phyloP scores from a whole-genome alignment of 2,113 vertebrate genomes.

The Colaptes auratus region DNA sequence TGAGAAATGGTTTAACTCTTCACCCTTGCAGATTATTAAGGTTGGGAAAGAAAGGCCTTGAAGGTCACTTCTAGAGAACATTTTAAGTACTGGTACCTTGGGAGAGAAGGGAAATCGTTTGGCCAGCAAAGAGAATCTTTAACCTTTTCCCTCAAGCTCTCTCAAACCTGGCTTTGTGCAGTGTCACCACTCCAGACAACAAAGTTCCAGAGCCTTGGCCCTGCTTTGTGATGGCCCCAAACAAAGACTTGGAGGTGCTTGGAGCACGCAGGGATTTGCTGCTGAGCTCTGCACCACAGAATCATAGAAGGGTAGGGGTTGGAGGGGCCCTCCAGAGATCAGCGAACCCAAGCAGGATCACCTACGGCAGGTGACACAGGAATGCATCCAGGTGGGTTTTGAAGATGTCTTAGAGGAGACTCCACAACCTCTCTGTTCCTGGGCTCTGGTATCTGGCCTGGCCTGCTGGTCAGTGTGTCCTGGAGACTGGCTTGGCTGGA shows the following conservation, averaged over 20 bases:
- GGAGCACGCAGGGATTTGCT: fast-evolving
- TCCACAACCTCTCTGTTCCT: too few relatives aligned
- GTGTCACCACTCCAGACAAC: fast-evolving
- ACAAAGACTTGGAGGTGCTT: fast-evolving
- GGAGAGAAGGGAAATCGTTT: neutral
- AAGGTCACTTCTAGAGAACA: neutral
- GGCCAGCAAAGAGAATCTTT: too few relatives aligned
- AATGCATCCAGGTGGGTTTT: too few relatives aligned
- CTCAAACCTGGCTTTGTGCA: neutral
- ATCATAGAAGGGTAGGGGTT: too few relatives aligned
- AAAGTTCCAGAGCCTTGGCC: neutral
- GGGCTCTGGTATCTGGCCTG: fast-evolving
- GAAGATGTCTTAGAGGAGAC: too few relatives aligned
- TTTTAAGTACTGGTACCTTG: neutral
- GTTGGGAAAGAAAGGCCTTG: neutral
- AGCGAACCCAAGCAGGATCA: too few relatives aligned
- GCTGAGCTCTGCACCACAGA: fast-evolving
- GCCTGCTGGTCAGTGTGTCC: fast-evolving
- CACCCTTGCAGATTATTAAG: neutral
- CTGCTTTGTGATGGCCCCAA: fast-evolving
- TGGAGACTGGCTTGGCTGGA: neutral
- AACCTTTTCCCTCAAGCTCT: too few relatives aligned
- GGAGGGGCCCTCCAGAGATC: too few relatives aligned
- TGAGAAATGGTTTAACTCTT: neutral
- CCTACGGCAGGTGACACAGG: too few relatives aligned